These are phyloP conservation scores for Melanotaenia parkinsoni DNA, from an alignment of 2,797 vertebrate species.

Conservation along the genomic window DNA sequence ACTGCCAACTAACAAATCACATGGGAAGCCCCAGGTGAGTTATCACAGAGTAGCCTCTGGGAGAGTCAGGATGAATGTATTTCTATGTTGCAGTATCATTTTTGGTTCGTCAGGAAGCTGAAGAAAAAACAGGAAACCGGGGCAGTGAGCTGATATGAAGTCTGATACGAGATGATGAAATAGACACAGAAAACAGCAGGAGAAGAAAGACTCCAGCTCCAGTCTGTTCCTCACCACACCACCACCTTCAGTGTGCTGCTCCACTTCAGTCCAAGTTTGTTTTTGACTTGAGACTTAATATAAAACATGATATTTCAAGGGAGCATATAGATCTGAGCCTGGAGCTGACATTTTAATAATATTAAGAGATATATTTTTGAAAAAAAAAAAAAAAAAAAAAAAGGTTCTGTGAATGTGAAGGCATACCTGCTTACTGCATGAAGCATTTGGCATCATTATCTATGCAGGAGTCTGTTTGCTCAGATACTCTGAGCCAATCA, in stretches of 20 bases:
- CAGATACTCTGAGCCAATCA: constrained; percentile 65
- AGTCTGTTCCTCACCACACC: constrained; percentile 36
- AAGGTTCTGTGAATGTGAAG: constrained; percentile 20
- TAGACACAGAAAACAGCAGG: constrained; percentile 27
- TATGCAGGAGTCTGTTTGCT: constrained; percentile 56
- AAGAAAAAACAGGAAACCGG: constrained; percentile 25
- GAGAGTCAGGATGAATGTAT: constrained; percentile 2
- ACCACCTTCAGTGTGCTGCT: constrained; percentile 18
- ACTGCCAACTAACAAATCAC: not conserved
- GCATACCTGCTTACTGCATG: constrained; percentile 24
- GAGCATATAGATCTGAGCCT: constrained; percentile 22
- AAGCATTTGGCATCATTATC: constrained; percentile 45
- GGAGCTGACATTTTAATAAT: constrained; percentile 49
- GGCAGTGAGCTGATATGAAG: constrained; percentile 27
- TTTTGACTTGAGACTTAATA: constrained; percentile 48
- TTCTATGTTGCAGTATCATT: not conserved
- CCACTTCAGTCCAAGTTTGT: constrained; percentile 42
- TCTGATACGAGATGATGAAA: constrained; percentile 47
- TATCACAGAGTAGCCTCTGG: not conserved
- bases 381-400: constrained; percentile 31
- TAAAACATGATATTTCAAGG: constrained; percentile 27
- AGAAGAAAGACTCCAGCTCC: constrained; percentile 34
- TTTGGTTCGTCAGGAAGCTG: constrained; percentile 8
- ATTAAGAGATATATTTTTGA: constrained; percentile 45
- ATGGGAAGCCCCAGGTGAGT: not conserved